These are phyloP conservation scores for Phaenicophaeus curvirostris DNA, from an alignment of 2,797 vertebrate species.

Conservation along the genomic window DNA sequence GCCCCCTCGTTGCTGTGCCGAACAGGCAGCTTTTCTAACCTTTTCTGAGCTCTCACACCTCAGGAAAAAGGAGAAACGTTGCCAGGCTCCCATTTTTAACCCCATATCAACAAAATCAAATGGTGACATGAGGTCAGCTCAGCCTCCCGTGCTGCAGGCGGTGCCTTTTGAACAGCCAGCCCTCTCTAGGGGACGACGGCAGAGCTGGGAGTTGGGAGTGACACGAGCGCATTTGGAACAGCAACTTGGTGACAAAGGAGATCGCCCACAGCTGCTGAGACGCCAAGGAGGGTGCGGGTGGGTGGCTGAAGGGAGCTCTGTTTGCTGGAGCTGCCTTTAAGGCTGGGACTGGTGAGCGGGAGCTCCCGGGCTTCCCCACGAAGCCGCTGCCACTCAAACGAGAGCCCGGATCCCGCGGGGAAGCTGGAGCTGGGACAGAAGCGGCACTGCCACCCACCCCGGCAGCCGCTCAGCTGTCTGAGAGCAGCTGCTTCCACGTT, in stretches of 20 bases:
- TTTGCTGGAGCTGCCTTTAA: background rate
- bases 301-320: background rate
- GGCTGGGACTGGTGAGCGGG: background rate
- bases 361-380: background rate
- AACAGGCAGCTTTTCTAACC: background rate
- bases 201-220: background rate
- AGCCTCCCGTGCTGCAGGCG: background rate
- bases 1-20: too few species aligned
- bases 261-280: background rate
- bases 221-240: background rate
- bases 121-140: background rate
- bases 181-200: background rate
- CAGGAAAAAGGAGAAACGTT: fast-evolving
- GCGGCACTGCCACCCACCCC: background rate
- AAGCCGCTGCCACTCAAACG: background rate
- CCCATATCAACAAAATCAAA: fast-evolving
- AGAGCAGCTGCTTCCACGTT: background rate
- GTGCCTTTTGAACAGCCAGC: background rate
- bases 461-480: background rate
- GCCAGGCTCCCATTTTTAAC: background rate
- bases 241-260: background rate
- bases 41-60: background rate
- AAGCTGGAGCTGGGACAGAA: background rate
- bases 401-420: background rate
- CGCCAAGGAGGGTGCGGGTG: background rate